Evolutionary conservation across 1,140 invertebrate genomes (phyloP).

Genomic region (Hesperophylax magnus): DNA sequence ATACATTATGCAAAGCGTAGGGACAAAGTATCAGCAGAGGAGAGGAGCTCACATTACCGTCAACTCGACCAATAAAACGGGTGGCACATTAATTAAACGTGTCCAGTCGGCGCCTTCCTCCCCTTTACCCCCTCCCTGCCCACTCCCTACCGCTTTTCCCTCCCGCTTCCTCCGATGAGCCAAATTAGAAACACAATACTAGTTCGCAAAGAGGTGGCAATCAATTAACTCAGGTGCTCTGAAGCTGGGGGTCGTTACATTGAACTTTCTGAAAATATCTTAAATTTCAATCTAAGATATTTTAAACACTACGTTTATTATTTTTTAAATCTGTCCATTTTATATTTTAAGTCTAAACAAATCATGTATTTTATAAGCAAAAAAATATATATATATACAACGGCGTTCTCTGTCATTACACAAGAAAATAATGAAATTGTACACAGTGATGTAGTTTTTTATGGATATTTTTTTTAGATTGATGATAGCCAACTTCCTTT

Average conservation of each 20-base stretch:
- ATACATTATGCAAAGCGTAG: constrained; percentile 33
- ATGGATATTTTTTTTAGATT: no score
- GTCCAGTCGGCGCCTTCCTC: constrained; percentile 47
- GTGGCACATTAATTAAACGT: constrained; percentile 55
- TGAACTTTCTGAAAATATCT: no score
- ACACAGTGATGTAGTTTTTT: no score
- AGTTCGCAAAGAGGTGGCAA: constrained; percentile 57
- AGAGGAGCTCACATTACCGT: constrained; percentile 27
- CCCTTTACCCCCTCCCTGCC: not conserved
- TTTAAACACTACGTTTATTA: no score
- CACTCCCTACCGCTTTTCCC: not conserved
- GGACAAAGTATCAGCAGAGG: constrained; percentile 24
- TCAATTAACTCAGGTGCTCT: constrained; percentile 45
- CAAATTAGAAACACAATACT: constrained; percentile 58
- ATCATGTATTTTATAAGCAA: no score
- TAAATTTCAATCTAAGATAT: no score
- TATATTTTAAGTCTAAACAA: no score
- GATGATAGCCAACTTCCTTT: no score
- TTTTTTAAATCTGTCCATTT: no score
- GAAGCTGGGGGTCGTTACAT: constrained; percentile 17
- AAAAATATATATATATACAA: no score
- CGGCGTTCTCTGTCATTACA: no score
- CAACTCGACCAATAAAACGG: constrained; percentile 46
- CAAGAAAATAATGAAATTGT: no score
- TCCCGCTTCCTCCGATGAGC: constrained; percentile 7